Evolutionary conservation across 2,888 invertebrate genomes (phyloP).

Genomic region (Phortica magna): DNA sequence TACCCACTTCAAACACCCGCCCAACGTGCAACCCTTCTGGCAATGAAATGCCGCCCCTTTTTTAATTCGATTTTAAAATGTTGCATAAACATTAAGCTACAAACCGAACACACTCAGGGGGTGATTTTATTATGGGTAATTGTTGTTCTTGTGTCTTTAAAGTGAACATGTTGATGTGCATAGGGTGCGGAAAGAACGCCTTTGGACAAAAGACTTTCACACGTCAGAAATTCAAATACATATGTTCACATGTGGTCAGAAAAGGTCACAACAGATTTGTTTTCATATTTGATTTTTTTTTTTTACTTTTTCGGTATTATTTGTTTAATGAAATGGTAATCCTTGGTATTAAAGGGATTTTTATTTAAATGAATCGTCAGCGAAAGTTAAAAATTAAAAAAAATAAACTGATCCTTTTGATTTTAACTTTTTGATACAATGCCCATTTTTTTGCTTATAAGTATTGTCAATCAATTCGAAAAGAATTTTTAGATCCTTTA

Average conservation of each 20-base stretch:
- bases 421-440: neutral
- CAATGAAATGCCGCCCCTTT: constrained; percentile 39
- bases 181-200: neutral
- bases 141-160: neutral
- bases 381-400: neutral
- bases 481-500: too few species aligned
- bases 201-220: neutral
- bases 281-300: neutral
- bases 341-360: constrained; percentile 13
- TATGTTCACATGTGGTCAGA: constrained; percentile 27
- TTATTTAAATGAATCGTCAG: neutral
- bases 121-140: neutral
- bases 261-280: constrained; percentile 7
- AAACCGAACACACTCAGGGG: neutral
- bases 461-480: too few species aligned
- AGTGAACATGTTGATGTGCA: neutral
- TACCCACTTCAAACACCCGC: constrained; percentile 53
- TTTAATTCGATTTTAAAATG: constrained; percentile 72
- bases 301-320: neutral
- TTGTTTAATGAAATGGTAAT: constrained; percentile 26
- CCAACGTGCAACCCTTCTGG: constrained; percentile 9
- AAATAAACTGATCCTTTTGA: neutral
- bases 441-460: too few species aligned
- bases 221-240: constrained; percentile 1
- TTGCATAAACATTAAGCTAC: constrained; percentile 50